Evolutionary conservation across 2,113 vertebrate species (phyloP), one percentile per base, ranked within the genome.

Genomic region (Chlamydotis undulata): DNA sequence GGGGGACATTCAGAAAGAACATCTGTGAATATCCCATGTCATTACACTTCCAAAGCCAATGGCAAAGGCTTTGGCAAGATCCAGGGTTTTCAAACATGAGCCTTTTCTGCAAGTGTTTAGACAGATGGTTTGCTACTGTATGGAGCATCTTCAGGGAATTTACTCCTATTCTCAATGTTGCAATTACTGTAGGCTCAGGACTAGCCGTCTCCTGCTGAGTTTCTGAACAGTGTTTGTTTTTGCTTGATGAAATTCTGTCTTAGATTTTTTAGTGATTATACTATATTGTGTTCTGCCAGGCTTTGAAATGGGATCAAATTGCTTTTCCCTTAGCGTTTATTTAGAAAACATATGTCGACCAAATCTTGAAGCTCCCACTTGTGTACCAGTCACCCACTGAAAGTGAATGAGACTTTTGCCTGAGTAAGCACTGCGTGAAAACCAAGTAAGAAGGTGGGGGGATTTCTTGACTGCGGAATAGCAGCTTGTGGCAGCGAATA

Each of bases 71-170:
- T 95, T 96, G 86, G 94, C 53, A 0, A 91, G 85, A 77, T 81
- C 28, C 64, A 76, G 55, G 56, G 26, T 93, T 97, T 95, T 94
- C 97, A 95, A 95, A 91, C 96, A 47, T 65, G 56, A 95, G 31
- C 57, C 85, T 95, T 94, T 95, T 94, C 84, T 81, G 91, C 52
- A 87, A 97, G 89, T 97, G 93, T 97, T 97, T 97, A 77, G 93
- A 97, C 97, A 97, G 96, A 97, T 97, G 97, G 89, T 94, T 96
- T 95, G 97, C 97, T 97, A 97, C 97, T 96, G 97, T 96, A 95
- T 78, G 57, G 90, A 95, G 79, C 95, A 88, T 97, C 94, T 96
- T 97, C 70, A 56, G 95, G 96, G 95, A 97, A 97, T 96, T 96
- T 93, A 88, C 85, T 95, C 91, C 82, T 93, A 93, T 96, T 96